Percentiles rank a stretch among this genome's conserved stretches.
These are phyloP conservation scores for Sus scrofa DNA, from an alignment of 2,113 vertebrate species.

Conservation along the genomic window DNA sequence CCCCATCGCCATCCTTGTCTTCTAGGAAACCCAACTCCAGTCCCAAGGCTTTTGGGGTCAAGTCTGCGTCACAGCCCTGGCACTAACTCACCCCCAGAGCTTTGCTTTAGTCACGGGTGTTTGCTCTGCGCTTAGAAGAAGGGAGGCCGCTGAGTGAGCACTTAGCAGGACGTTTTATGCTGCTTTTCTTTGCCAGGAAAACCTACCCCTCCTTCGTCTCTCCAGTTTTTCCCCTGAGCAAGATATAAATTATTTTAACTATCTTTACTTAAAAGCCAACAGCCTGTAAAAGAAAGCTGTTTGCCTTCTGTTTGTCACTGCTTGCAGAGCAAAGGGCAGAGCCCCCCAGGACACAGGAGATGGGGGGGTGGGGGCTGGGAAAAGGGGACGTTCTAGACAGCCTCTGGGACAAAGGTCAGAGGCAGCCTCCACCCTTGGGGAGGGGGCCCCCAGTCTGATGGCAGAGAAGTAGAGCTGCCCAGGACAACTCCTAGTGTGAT, in stretches of 20 bases:
- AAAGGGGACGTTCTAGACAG: not conserved
- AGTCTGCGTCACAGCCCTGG: not conserved
- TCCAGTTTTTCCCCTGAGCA: conserved; percentile 66
- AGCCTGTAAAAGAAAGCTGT: conserved; percentile 72
- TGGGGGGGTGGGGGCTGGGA: not conserved
- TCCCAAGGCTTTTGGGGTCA: not conserved
- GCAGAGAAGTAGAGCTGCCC: not conserved
- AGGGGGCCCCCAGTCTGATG: not conserved
- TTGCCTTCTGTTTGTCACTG: conserved; percentile 66
- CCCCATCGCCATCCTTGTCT: not conserved
- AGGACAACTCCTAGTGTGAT: not conserved
- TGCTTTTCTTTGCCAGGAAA: conserved; percentile 75
- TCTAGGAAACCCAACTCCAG: not conserved
- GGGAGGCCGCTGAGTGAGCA: conserved; percentile 63
- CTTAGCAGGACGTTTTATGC: conserved; percentile 73
- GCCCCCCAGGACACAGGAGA: not conserved
- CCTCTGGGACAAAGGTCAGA: not conserved
- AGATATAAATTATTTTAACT: conserved; percentile 83
- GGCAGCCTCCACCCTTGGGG: not conserved
- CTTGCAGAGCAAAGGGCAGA: conserved; percentile 70
- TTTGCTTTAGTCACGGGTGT: conserved; percentile 39
- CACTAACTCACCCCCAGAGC: not conserved
- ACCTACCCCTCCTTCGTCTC: conserved; percentile 63
- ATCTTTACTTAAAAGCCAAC: conserved; percentile 80
- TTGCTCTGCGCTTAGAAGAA: conserved; percentile 52